A percentile compares a stretch with the other conserved stretches of the same genome.
phyloP scores from a whole-genome alignment of 2,888 invertebrate genomes.

The Macrosiphum euphorbiae region DNA sequence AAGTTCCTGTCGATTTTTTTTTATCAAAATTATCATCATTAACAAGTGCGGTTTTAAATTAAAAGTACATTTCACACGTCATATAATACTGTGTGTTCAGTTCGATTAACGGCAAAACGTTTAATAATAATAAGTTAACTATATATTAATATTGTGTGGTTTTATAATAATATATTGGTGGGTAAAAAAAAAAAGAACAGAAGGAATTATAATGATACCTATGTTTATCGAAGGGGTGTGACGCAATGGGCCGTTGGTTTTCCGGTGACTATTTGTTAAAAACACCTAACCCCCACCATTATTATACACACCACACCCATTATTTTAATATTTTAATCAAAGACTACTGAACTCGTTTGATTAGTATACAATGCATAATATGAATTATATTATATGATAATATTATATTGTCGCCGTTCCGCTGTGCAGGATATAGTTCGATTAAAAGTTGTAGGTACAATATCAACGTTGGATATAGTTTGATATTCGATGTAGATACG shows the following conservation, averaged over 20 bases:
- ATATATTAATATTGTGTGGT: neutral
- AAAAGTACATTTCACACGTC: neutral
- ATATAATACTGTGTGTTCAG: neutral
- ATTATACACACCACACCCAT: neutral
- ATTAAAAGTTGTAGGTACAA: no score
- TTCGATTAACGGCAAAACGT: neutral
- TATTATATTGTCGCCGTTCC: no score
- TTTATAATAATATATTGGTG: neutral
- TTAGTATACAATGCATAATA: neutral
- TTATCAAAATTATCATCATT: neutral
- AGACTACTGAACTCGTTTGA: neutral
- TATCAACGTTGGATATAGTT: neutral
- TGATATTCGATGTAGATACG: neutral
- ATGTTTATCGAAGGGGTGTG: neutral
- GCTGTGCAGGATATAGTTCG: no score
- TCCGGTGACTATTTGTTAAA: neutral
- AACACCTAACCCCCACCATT: neutral
- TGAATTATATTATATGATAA: neutral
- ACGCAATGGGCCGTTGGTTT: neutral
- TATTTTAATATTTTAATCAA: slow-evolving; percentile 7
- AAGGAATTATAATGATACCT: neutral
- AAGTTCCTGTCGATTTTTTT: neutral
- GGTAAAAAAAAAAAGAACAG: neutral
- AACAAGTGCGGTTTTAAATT: neutral
- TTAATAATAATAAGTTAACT: neutral